Conservation (phyloP, 1,140 invertebrate genomes). For the Euura saliciscinereae region DNA sequence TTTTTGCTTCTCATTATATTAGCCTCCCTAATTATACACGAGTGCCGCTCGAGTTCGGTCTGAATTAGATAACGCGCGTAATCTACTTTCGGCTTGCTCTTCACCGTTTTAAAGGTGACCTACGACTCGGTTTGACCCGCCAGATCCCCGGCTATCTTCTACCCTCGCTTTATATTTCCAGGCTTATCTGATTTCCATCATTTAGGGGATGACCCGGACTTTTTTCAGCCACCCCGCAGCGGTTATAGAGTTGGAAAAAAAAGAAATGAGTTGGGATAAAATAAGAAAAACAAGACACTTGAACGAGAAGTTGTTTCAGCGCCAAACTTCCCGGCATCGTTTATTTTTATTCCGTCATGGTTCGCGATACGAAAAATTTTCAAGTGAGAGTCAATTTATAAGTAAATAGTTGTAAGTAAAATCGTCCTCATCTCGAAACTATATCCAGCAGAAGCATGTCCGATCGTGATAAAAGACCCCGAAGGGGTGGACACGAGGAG, state of each 20-base stretch:
- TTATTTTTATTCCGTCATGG: neutral
- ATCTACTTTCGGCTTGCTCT: neutral
- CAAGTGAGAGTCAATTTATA: neutral
- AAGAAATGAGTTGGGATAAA: no score
- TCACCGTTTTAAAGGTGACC: neutral
- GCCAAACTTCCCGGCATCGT: neutral
- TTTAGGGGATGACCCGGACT: no score
- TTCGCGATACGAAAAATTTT: neutral
- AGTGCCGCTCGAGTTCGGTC: neutral
- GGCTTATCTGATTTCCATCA: no score
- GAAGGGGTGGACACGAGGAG: neutral
- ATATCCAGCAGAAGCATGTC: neutral
- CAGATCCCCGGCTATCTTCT: no score
- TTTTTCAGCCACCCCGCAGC: no score
- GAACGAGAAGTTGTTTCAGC: neutral
- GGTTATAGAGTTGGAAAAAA: no score
- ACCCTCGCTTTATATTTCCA: no score
- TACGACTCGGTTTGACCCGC: neutral
- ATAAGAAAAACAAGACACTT: neutral
- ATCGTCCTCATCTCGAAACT: neutral
- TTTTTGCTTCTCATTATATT: neutral
- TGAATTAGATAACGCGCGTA: neutral
- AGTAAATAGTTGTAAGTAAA: neutral
- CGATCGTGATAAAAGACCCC: neutral
- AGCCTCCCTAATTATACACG: neutral